These are phyloP conservation scores for Microtus montanus DNA, from an alignment of 2,113 vertebrate genomes.

Conservation along the genomic window DNA sequence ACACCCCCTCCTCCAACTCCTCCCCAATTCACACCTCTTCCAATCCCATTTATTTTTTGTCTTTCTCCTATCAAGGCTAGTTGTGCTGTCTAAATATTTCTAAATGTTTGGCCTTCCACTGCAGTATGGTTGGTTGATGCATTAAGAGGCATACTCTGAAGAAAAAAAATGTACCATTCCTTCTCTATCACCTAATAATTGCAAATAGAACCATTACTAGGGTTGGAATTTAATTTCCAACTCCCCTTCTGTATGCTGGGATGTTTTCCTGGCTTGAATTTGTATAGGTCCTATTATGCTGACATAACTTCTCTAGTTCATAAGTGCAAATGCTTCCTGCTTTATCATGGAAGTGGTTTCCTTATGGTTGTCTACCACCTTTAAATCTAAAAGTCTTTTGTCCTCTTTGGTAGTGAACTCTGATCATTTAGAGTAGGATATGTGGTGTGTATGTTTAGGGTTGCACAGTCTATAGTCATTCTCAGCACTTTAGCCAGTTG, in stretches of 20 bases:
- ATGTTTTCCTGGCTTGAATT: neutral
- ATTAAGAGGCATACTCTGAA: neutral
- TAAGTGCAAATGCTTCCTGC: neutral
- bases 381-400: neutral
- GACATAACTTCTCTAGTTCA: neutral
- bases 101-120: neutral
- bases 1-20: too few species aligned
- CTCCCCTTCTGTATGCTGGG: neutral
- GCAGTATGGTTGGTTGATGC: neutral
- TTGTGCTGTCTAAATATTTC: neutral
- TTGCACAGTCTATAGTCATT: neutral
- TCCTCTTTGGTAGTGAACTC: neutral
- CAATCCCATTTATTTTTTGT: neutral
- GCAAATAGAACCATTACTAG: neutral
- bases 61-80: neutral
- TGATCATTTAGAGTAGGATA: too few species aligned
- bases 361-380: too few species aligned
- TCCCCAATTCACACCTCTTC: neutral
- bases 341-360: too few species aligned
- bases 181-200: neutral
- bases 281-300: neutral
- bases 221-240: neutral
- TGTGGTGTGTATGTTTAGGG: neutral
- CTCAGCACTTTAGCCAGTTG: neutral
- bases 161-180: neutral